These are phyloP conservation scores for Otis tarda DNA, from an alignment of 2,113 vertebrate species.

Conservation along the genomic window DNA sequence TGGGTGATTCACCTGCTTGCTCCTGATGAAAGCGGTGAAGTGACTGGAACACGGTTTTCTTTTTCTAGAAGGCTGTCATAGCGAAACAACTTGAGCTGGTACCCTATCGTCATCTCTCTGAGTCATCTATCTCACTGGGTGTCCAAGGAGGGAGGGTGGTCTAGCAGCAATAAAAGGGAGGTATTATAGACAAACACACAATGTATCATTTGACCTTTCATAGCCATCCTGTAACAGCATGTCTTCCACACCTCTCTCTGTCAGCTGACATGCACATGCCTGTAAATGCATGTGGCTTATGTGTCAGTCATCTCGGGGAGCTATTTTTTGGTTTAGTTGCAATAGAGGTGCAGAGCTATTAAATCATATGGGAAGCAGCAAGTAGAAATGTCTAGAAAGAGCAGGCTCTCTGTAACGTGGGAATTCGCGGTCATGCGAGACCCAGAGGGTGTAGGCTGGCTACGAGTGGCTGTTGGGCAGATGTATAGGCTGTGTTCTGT, in stretches of 20 bases:
- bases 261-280: not conserved
- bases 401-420: rapidly evolving
- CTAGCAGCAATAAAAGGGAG: not conserved
- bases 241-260: not conserved
- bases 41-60: not conserved
- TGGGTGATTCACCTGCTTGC: not conserved
- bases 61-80: not conserved
- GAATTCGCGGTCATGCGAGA: not conserved
- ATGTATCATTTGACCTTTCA: not conserved
- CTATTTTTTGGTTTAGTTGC: not conserved
- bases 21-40: not conserved
- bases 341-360: not conserved
- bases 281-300: not conserved
- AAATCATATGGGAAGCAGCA: not conserved
- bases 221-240: not conserved
- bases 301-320: not conserved
- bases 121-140: not conserved
- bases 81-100: not conserved
- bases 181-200: not conserved
- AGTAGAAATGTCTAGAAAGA: not conserved
- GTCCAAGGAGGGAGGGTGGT: not conserved
- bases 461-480: not conserved
- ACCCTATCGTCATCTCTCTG: not conserved
- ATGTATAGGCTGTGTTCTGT: not conserved
- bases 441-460: not conserved